Percentiles rank a stretch among this genome's conserved stretches.
Conservation (phyloP, 2,888 invertebrate genomes). For the Andricus quercusramuli region DNA sequence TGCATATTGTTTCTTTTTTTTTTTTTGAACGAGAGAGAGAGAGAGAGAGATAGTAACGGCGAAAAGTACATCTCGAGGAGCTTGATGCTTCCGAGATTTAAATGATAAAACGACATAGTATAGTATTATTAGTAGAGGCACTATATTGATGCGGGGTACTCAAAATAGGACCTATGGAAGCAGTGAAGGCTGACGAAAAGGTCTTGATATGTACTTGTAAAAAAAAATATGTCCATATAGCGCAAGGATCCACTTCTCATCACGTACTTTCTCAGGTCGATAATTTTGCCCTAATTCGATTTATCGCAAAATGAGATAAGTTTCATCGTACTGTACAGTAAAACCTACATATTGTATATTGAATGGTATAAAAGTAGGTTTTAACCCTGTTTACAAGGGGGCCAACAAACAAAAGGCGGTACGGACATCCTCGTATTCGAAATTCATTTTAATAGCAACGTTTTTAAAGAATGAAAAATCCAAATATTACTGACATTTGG, state of each 20-base stretch:
- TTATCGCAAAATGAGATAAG: not conserved
- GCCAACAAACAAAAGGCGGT: conserved; percentile 33
- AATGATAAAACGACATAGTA: conserved; percentile 17
- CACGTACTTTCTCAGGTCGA: conserved; percentile 13
- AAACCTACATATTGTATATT: conserved; percentile 40
- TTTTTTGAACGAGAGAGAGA: too few relatives aligned
- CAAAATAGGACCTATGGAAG: conserved; percentile 45
- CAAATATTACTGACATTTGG: not conserved
- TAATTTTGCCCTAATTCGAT: not conserved
- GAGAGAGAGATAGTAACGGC: conserved; percentile 57
- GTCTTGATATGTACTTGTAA: conserved; percentile 39
- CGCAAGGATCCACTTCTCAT: conserved; percentile 28
- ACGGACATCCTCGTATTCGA: not conserved
- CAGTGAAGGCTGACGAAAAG: conserved; percentile 27
- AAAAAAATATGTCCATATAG: conserved; percentile 31
- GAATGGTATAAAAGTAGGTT: conserved; percentile 34
- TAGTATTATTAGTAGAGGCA: conserved; percentile 30
- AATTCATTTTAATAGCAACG: conserved; percentile 8
- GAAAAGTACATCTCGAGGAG: conserved; percentile 45
- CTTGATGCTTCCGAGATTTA: conserved; percentile 52
- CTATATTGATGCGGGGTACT: conserved; percentile 51
- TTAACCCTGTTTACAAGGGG: conserved; percentile 40
- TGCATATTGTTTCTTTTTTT: conserved; percentile 69
- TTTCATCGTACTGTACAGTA: conserved; percentile 38
- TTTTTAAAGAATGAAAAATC: not conserved